These are phyloP conservation scores for Kryptopterus vitreolus DNA, from an alignment of 2,797 vertebrate genomes.

Conservation along the genomic window DNA sequence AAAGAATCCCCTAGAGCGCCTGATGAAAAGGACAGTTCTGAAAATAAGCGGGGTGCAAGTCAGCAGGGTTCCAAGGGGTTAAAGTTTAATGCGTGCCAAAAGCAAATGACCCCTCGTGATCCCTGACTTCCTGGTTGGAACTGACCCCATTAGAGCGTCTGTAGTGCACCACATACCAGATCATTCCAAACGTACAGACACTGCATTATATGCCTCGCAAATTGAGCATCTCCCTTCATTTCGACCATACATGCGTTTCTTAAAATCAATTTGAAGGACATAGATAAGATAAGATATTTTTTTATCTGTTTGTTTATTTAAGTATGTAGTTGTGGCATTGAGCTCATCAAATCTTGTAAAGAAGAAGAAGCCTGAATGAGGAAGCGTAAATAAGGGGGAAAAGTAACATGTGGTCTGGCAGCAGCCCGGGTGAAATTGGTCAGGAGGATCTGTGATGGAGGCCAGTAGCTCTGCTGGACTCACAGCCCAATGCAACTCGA, in stretches of 20 bases:
- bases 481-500: constrained; percentile 63
- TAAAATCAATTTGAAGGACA: not conserved
- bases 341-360: not conserved
- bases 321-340: not conserved
- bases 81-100: constrained; percentile 69
- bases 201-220: constrained; percentile 58
- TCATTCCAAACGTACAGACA: constrained; percentile 62
- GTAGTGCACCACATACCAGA: constrained; percentile 56
- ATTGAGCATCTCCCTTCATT: constrained; percentile 49
- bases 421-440: constrained; percentile 13
- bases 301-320: too few relatives aligned
- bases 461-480: constrained; percentile 55
- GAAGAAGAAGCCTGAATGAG: not conserved
- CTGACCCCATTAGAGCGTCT: constrained; percentile 53
- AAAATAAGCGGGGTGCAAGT: constrained; percentile 43
- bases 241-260: constrained; percentile 20
- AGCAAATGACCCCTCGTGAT: constrained; percentile 69
- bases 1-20: not conserved
- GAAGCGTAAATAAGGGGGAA: not conserved
- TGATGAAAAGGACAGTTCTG: constrained; percentile 35
- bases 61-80: constrained; percentile 57
- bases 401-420: constrained; percentile 4
- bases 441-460: constrained; percentile 24
- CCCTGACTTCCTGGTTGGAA: constrained; percentile 69
- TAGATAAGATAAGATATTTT: not conserved